Conservation (phyloP, 1,140 invertebrate species). For the Zaprionus capensis region DNA sequence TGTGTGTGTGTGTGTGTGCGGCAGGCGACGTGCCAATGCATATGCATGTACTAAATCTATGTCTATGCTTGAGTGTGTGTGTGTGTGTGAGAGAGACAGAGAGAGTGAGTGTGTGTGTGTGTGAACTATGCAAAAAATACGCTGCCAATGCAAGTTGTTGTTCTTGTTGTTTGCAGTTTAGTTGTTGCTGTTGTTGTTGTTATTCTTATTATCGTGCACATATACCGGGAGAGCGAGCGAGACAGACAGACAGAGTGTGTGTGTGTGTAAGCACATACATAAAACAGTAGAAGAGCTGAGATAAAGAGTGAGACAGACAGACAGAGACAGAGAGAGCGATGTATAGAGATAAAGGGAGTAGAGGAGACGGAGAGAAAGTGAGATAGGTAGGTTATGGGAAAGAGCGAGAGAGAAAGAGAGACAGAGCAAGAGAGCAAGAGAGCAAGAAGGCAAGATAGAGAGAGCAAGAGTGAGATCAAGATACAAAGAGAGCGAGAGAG, state of each 20-base stretch:
- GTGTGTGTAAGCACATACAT: conserved; percentile 34
- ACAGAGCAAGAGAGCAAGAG: background rate
- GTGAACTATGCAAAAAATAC: conserved; percentile 72
- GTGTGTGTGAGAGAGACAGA: conserved; percentile 13
- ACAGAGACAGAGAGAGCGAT: conserved; percentile 26
- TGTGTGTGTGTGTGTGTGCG: conserved; percentile 22
- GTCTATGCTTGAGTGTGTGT: conserved; percentile 26
- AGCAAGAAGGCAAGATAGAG: conserved; percentile 33
- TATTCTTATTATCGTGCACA: conserved; percentile 68
- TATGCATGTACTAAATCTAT: conserved; percentile 24
- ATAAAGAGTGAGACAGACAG: conserved; percentile 1
- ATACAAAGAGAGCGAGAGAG: conserved; percentile 10
- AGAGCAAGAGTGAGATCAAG: conserved; percentile 13
- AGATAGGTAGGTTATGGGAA: conserved; percentile 15
- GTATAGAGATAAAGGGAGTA: conserved; percentile 28
- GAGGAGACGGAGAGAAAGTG: conserved; percentile 20
- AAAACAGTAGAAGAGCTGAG: conserved; percentile 12
- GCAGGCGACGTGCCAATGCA: conserved; percentile 32
- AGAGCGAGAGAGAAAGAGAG: conserved; percentile 29
- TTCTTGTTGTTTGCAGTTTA: conserved; percentile 50
- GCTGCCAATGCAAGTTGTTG: conserved; percentile 65
- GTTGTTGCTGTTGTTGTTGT: conserved; percentile 50
- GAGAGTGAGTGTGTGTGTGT: conserved; percentile 36
- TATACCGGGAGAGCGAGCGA: conserved; percentile 61
- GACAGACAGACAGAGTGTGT: conserved; percentile 15